These are phyloP conservation scores for Polymixis flavicincta DNA, from an alignment of 2,888 invertebrate species.

Conservation along the genomic window DNA sequence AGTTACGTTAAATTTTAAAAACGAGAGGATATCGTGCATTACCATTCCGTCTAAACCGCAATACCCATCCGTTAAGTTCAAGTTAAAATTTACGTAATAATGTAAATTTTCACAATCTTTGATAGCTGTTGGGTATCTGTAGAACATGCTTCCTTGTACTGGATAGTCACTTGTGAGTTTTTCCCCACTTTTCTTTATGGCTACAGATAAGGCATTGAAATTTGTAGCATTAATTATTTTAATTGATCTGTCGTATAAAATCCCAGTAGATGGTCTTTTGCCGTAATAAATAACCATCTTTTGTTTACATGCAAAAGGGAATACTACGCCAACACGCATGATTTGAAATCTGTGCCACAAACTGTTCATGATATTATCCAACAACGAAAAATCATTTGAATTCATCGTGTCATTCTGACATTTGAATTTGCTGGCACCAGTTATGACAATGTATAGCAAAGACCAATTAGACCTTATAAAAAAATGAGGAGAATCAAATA, in stretches of 20 bases:
- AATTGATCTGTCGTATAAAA: slow-evolving; percentile 73
- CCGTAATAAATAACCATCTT: slow-evolving; percentile 68
- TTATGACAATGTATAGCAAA: slow-evolving; percentile 69
- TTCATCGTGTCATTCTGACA: slow-evolving; percentile 69
- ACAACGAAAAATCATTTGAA: slow-evolving; percentile 45
- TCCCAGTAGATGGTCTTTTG: slow-evolving; percentile 58
- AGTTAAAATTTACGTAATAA: slow-evolving; percentile 65
- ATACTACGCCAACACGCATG: slow-evolving; percentile 65
- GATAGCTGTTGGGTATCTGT: slow-evolving; percentile 78
- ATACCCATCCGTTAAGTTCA: slow-evolving; percentile 63
- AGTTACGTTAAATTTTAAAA: slow-evolving; percentile 71
- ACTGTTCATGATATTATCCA: slow-evolving; percentile 71
- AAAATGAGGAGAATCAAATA: slow-evolving; percentile 46
- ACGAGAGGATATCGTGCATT: slow-evolving; percentile 72
- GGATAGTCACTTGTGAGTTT: slow-evolving; percentile 72
- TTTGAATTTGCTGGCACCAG: slow-evolving; percentile 57
- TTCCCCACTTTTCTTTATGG: slow-evolving; percentile 49
- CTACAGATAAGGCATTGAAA: slow-evolving; percentile 40
- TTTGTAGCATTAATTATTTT: slow-evolving; percentile 60
- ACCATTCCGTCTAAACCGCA: slow-evolving; percentile 79
- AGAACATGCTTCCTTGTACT: slow-evolving; percentile 72
- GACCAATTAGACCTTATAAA: slow-evolving; percentile 67
- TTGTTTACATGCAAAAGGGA: slow-evolving; percentile 73
- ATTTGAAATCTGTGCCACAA: slow-evolving; percentile 73
- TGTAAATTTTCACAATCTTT: slow-evolving; percentile 68